These are phyloP conservation scores for Pachypanchax playfairii DNA, from an alignment of 2,113 vertebrate genomes.

Conservation along the genomic window DNA sequence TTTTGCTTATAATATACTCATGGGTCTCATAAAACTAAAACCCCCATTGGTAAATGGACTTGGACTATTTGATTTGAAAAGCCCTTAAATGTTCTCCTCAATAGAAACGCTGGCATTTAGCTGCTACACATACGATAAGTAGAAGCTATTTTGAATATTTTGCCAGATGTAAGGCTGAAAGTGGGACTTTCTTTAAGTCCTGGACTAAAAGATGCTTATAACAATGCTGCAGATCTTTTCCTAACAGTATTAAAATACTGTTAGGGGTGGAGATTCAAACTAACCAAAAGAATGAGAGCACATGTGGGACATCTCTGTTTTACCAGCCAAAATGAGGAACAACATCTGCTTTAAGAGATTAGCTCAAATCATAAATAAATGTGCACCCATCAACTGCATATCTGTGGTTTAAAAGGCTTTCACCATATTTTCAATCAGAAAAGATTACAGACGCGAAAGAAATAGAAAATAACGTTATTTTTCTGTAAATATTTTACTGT, in stretches of 20 bases:
- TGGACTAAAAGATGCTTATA: neutral
- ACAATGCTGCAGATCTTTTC: neutral
- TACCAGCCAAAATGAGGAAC: neutral
- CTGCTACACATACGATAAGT: neutral
- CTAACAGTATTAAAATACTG: neutral
- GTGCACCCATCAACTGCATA: neutral
- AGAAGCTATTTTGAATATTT: neutral
- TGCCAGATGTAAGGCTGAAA: neutral
- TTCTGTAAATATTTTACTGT: neutral
- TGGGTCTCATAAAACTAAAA: constrained; percentile 7
- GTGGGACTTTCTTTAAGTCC: neutral
- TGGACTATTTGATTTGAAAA: neutral
- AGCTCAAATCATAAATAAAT: neutral
- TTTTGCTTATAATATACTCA: constrained; percentile 6
- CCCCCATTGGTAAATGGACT: constrained; percentile 4
- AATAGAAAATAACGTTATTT: too few species aligned
- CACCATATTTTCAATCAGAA: neutral
- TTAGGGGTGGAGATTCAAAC: neutral
- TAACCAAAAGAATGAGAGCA: neutral
- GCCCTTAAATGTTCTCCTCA: neutral
- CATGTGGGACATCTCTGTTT: neutral
- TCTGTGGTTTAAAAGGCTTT: constrained; percentile 1
- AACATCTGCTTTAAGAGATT: neutral
- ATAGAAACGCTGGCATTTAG: neutral
- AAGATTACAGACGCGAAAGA: neutral